Conservation (phyloP, 2,888 invertebrate genomes). For the Cyrtodaria siliqua region DNA sequence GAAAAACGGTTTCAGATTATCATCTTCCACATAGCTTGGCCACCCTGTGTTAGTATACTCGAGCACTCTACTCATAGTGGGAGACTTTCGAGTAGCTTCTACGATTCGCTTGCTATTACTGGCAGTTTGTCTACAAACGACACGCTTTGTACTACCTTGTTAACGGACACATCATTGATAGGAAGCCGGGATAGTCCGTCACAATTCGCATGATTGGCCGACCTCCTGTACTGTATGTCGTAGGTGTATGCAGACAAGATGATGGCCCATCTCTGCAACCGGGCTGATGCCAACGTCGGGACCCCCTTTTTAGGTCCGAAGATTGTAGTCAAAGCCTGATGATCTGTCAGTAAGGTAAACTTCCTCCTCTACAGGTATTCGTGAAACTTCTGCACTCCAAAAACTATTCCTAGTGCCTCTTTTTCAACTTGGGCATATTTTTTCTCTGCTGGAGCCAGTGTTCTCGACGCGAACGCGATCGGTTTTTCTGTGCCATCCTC, state of each 20-base stretch:
- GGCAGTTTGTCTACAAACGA: conserved; percentile 14
- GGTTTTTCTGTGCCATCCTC: conserved; percentile 33
- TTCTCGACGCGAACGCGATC: conserved; percentile 63
- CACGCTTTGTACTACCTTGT: conserved; percentile 2
- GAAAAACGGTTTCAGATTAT: background rate
- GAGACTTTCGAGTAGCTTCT: conserved; percentile 20
- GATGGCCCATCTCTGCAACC: conserved; percentile 75
- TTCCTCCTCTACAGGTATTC: conserved; percentile 83
- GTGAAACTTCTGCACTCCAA: conserved; percentile 84
- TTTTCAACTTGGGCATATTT: conserved; percentile 83
- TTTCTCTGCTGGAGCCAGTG: conserved; percentile 81
- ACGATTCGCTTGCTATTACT: conserved; percentile 9
- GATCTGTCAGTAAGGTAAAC: conserved; percentile 85
- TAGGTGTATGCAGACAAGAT: conserved; percentile 81
- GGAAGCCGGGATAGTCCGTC: conserved; percentile 79
- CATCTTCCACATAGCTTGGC: conserved; percentile 15
- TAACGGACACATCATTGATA: conserved; percentile 14
- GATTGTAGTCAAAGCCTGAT: conserved; percentile 75
- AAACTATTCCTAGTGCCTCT: conserved; percentile 83
- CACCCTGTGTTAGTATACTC: conserved; percentile 1
- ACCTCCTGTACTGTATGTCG: conserved; percentile 74
- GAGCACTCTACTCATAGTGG: conserved; percentile 7
- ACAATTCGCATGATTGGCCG: conserved; percentile 76
- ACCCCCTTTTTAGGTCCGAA: conserved; percentile 79
- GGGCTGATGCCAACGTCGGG: conserved; percentile 74